Evolutionary conservation across 2,113 vertebrate species (phyloP), one percentile per base, ranked within the genome.

Genomic region (Odocoileus hemionus): DNA sequence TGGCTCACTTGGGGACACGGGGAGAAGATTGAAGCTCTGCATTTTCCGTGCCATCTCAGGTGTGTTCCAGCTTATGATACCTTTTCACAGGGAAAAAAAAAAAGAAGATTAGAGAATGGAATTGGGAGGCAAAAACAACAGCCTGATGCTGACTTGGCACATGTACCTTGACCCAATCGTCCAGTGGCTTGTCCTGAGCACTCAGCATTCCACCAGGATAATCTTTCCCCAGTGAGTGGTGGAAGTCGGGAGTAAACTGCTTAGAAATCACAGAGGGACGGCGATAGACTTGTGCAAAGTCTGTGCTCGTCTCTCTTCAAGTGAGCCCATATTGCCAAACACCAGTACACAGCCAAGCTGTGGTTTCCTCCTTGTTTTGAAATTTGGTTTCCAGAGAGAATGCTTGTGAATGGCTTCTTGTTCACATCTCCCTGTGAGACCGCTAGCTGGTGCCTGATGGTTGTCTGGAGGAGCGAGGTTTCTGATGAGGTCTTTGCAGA

Each of bases 281-380:
- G 58, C 7, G 1, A 21, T 2, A 55, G 47, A 36, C 55, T 28
- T 60, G 54, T 85, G 64, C 47, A 82, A 78, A 80, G 25, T 39
- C 85, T 83, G 2, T 30, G 82, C 85, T 86, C 86, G 12, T 64
- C 54, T 58, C 30, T 58, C 39, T 88, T 74, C 25, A 10, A 21
- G 14, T 43, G 54, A 87, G 74, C 64, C 14, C 76, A 45, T 43
- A 58, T 36, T 85, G 36, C 58, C 85, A 60, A 92, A 47, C 13
- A 60, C 10, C 7, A 0, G 55, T 52, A 85, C 25, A 28, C 0
- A 1, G 80, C 92, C 91, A 36, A 94, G 64, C 74, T 96, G 92
- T 87, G 61, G 92, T 94, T 96, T 97, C 84, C 96, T 95, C 39
- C 79, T 90, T 55, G 33, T 88, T 95, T 80, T 55, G 79, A 94